Evolutionary conservation across 1,140 invertebrate genomes (phyloP).

Genomic region (Zophobas atratus): DNA sequence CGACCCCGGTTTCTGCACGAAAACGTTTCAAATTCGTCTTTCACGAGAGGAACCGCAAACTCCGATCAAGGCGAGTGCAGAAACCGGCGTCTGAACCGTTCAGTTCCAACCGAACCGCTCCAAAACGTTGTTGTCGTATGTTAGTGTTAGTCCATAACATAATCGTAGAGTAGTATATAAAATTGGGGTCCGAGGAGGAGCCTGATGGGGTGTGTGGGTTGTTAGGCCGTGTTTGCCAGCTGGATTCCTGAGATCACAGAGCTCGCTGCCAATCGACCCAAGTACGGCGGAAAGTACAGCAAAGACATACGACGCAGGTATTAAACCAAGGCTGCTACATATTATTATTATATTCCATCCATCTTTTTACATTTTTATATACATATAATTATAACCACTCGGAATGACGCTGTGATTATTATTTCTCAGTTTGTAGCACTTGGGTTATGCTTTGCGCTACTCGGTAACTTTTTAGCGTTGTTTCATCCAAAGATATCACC

Average conservation of each 20-base stretch:
- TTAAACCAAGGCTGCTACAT: constrained; percentile 65
- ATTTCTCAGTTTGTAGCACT: constrained; percentile 62
- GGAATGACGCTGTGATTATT: constrained; percentile 60
- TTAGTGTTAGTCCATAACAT: constrained; percentile 23
- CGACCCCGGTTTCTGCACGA: not conserved
- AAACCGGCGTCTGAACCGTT: constrained; percentile 1
- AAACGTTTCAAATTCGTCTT: not conserved
- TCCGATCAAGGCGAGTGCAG: not conserved
- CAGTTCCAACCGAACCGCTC: constrained; percentile 10
- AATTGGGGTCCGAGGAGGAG: constrained; percentile 63
- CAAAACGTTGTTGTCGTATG: constrained; percentile 41
- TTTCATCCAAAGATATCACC: constrained; percentile 52
- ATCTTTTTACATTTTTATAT: constrained; percentile 42
- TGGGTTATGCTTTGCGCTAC: constrained; percentile 64
- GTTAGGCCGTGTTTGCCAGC: constrained; percentile 98
- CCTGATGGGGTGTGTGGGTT: constrained; percentile 71
- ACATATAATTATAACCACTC: constrained; percentile 56
- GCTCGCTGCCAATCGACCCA: constrained; percentile 96
- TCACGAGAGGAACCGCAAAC: not conserved
- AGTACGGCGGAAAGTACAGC: constrained; percentile 98
- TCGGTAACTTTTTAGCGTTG: constrained; percentile 34
- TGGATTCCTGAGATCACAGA: constrained; percentile 99
- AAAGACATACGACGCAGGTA: constrained; percentile 98
- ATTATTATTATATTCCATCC: constrained; percentile 42
- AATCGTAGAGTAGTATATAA: constrained; percentile 42